Evolutionary conservation across 2,113 vertebrate genomes (phyloP).

Genomic region (Callospermophilus lateralis): DNA sequence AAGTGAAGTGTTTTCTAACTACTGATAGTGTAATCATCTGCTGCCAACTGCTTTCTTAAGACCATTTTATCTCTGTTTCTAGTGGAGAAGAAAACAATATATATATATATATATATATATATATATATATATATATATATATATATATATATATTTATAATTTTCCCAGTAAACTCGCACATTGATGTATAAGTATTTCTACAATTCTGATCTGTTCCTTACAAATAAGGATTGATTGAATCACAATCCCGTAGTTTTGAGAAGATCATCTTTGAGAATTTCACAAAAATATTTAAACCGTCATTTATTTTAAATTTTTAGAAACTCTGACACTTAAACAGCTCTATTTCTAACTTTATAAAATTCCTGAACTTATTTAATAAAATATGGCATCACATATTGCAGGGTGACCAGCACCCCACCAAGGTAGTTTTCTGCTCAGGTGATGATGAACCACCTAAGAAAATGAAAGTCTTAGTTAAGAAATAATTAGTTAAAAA

Average conservation of each 20-base stretch:
- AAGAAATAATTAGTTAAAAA: too few relatives aligned
- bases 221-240: background rate
- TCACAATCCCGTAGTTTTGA: background rate
- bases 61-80: background rate
- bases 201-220: too few relatives aligned
- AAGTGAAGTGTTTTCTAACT: background rate
- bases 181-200: background rate
- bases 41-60: background rate
- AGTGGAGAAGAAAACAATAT: background rate
- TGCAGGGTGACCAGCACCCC: too few relatives aligned
- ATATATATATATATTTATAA: too few relatives aligned
- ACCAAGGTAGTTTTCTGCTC: too few relatives aligned
- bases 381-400: background rate
- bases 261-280: background rate
- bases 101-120: too few relatives aligned
- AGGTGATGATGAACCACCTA: too few relatives aligned
- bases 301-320: background rate
- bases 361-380: background rate
- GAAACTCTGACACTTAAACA: background rate
- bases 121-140: too few relatives aligned
- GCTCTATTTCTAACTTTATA: background rate
- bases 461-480: too few relatives aligned
- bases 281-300: background rate
- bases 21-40: background rate
- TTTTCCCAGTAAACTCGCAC: background rate